phyloP scores from a whole-genome alignment of 2,113 vertebrate species.

The Benitochromis conjunctus region DNA sequence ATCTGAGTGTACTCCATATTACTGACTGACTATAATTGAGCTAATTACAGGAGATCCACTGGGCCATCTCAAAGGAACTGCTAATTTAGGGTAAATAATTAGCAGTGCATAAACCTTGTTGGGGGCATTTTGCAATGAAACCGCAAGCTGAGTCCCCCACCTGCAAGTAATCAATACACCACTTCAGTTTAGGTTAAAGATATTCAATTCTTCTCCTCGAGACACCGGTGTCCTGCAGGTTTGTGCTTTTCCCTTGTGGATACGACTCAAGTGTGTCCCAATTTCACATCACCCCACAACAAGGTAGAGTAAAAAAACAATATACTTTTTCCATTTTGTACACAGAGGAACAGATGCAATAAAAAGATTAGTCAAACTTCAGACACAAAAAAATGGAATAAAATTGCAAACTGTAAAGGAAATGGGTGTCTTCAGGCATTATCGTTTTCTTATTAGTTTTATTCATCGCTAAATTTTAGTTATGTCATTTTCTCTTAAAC shows the following conservation, averaged over 20 bases:
- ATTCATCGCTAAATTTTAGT: not conserved
- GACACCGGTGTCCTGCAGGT: slow-evolving; percentile 8
- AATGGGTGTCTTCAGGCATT: not conserved
- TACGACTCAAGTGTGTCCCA: not conserved
- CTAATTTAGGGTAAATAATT: slow-evolving; percentile 40
- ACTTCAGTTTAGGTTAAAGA: slow-evolving; percentile 36
- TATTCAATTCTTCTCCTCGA: slow-evolving; percentile 28
- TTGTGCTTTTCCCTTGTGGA: slow-evolving; percentile 6
- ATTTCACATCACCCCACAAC: not conserved
- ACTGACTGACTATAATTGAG: slow-evolving; percentile 12
- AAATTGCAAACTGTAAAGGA: not conserved
- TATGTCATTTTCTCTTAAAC: not conserved
- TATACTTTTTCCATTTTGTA: not conserved
- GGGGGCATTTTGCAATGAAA: not conserved
- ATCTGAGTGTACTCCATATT: slow-evolving; percentile 2
- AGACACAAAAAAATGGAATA: not conserved
- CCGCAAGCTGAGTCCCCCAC: not conserved
- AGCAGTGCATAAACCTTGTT: not conserved
- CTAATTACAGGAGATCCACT: slow-evolving; percentile 39
- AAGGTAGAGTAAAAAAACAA: not conserved
- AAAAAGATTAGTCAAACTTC: not conserved
- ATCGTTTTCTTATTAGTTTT: not conserved
- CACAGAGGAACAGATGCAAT: not conserved
- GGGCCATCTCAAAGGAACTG: slow-evolving; percentile 8
- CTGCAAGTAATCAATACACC: slow-evolving; percentile 31